These are phyloP conservation scores for Brachionus paranguensis DNA, from an alignment of 1,140 invertebrate species.

Conservation along the genomic window DNA sequence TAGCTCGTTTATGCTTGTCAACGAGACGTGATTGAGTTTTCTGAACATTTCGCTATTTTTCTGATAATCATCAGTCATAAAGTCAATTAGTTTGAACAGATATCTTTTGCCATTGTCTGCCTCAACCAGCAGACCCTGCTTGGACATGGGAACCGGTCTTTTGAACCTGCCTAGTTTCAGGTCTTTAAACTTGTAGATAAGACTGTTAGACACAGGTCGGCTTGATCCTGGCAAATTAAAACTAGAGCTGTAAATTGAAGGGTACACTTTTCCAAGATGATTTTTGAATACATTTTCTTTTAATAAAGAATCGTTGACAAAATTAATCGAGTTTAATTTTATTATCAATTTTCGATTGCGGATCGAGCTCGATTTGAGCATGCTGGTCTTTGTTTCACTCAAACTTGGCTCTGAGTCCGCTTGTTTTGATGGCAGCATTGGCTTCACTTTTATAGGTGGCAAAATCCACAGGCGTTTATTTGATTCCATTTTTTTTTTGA, in stretches of 20 bases:
- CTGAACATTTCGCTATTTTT: not conserved
- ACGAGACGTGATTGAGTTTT: not conserved
- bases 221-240: not conserved
- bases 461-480: not conserved
- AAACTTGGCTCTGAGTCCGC: not conserved
- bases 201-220: not conserved
- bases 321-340: slow-evolving; percentile 16
- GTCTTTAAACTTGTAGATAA: not conserved
- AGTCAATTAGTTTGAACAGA: not conserved
- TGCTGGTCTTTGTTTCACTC: not conserved
- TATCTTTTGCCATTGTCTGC: not conserved
- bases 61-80: not conserved
- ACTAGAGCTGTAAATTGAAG: not conserved
- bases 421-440: not conserved
- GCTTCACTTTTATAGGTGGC: not conserved
- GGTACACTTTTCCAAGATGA: not conserved
- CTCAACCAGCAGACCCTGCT: not conserved
- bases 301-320: not conserved
- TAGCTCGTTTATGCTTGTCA: not conserved
- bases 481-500: slow-evolving; percentile 13
- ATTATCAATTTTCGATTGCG: slow-evolving; percentile 8
- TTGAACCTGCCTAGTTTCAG: not conserved
- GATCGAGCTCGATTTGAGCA: not conserved
- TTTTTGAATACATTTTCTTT: not conserved
- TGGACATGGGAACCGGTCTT: not conserved